Conservation (phyloP, 2,797 vertebrate species). For the Labeo calbasu region DNA sequence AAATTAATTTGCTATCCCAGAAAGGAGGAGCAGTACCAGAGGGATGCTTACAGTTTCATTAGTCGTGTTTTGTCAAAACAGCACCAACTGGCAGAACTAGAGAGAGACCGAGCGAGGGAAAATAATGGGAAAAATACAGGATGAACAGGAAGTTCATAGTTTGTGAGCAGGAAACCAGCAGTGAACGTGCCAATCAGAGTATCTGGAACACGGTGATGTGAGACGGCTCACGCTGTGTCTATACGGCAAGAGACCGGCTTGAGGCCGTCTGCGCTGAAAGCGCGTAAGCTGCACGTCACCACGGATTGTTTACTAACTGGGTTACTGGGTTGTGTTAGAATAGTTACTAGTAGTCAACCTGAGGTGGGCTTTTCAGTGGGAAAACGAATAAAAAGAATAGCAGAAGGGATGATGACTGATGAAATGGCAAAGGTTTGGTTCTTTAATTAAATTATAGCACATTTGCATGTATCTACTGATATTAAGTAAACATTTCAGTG, state of each 20-base stretch:
- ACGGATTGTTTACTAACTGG: neutral
- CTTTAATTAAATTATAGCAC: neutral
- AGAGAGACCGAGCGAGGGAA: conserved; percentile 41
- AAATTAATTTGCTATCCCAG: conserved; percentile 76
- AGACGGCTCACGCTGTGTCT: conserved; percentile 13
- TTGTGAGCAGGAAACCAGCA: conserved; percentile 18
- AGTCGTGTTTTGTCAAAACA: conserved; percentile 71
- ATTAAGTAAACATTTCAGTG: neutral
- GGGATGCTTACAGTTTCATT: conserved; percentile 70
- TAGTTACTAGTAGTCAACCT: neutral
- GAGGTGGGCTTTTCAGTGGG: neutral
- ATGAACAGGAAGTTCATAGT: conserved; percentile 18
- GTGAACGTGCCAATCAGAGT: conserved; percentile 21
- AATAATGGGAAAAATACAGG: neutral
- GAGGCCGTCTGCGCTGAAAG: neutral
- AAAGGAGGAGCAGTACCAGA: conserved; percentile 63
- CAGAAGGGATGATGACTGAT: neutral
- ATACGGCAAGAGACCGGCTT: neutral
- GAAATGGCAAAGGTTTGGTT: neutral
- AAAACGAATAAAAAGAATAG: neutral
- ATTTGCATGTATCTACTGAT: neutral
- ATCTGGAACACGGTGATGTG: conserved; percentile 7
- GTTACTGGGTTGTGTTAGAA: neutral
- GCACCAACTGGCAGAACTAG: conserved; percentile 53
- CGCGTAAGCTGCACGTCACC: neutral